Base-by-base conservation (phyloP, 2,888 invertebrate genomes). In the Gymnosoma rotundatum region DNA sequence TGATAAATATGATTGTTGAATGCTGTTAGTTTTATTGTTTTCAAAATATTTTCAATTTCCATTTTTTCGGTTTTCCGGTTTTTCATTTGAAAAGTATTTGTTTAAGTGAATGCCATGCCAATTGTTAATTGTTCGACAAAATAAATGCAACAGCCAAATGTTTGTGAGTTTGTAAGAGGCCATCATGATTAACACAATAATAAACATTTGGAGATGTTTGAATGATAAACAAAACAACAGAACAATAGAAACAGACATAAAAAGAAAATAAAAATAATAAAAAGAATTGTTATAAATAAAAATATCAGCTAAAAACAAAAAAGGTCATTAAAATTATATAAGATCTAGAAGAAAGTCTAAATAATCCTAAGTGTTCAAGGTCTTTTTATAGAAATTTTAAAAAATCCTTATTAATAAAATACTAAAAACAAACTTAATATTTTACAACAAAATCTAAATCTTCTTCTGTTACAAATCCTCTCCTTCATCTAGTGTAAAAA, bases 401-500 rank as follows among this genome's bases (percentile, higher is more conserved):
- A 32, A 90, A 90, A 89, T 81, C 52, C 32, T 52, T 5, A 1
- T 52, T 52, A 9, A 1, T 1, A 9, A n/a, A 7, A 52, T 0
- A 52, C 18, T 16, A 16, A 52, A 52, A 1, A 16, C 20, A 18
- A 16, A 9, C 16, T 18, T 50, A 18, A 18, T 18, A 0, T 50
- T 79, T 69, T 16, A 42, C 38, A 32, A 32, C 32, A 32, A 32
- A 32, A 32, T 32, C 16, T 36, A 38, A 7, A 52, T 36, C 50
- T 14, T 10, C 6, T 42, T 36, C 16, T 16, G 18, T 61, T 83
- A 58, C 12, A 75, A 72, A 83, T 87, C 91, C 75, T 90, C 89
- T 32, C 87, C 86, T 86, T 80, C 88, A 87, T 91, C 91, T 85
- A 87, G 66, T 60, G 83, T 70, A 78, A 92, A 90, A 63, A 89